phyloP scores from a whole-genome alignment of 2,797 vertebrate species.

The Botia kubotai region DNA sequence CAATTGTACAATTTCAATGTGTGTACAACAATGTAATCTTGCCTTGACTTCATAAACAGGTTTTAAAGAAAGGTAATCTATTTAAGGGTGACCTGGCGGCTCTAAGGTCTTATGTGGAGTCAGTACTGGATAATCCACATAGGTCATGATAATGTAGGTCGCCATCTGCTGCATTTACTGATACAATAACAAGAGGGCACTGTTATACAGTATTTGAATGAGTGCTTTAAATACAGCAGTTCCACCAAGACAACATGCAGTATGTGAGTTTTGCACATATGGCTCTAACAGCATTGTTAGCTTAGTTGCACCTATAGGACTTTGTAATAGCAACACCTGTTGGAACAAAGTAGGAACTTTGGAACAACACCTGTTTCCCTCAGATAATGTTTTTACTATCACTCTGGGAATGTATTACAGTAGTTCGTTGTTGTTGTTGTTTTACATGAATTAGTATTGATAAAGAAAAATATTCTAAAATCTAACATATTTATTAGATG shows the following conservation, averaged over 20 bases:
- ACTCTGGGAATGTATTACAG: background rate
- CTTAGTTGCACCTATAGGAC: background rate
- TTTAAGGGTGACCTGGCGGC: constrained; percentile 66
- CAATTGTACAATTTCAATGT: background rate
- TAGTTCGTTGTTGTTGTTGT: background rate
- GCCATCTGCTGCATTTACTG: constrained; percentile 70
- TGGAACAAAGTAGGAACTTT: no score
- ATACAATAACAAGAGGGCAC: constrained; percentile 60
- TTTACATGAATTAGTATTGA: background rate
- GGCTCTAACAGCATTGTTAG: background rate
- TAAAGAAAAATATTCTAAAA: background rate
- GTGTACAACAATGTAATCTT: constrained; percentile 32
- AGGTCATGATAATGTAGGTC: constrained; percentile 61
- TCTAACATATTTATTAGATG: background rate
- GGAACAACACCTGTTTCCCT: background rate
- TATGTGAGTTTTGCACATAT: background rate
- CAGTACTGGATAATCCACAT: constrained; percentile 72
- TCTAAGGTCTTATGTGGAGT: constrained; percentile 63
- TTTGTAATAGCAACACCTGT: background rate
- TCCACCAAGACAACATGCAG: background rate
- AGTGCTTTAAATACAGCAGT: background rate
- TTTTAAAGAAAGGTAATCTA: constrained; percentile 64
- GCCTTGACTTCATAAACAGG: constrained; percentile 38
- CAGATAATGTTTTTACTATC: background rate
- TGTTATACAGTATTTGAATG: constrained; percentile 44